Percentiles rank a stretch among this genome's conserved stretches.
Evolutionary conservation across 2,797 vertebrate species (phyloP).

Genomic region (Leptoclinus maculatus): DNA sequence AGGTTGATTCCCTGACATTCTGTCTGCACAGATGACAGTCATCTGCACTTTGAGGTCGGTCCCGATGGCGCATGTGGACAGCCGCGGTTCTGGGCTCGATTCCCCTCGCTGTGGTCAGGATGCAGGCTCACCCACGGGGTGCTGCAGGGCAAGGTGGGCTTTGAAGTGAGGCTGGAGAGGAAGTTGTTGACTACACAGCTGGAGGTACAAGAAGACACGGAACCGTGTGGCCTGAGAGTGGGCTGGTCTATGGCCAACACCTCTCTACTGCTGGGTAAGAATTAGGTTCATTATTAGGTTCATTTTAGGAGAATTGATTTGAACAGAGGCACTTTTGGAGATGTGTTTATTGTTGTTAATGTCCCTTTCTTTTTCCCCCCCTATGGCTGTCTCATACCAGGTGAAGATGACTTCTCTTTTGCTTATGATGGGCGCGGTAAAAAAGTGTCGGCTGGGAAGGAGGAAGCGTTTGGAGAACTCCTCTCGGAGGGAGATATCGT

Average conservation of each 20-base stretch:
- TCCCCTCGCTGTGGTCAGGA: slow-evolving; percentile 91
- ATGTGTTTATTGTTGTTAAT: not conserved
- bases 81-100: slow-evolving; percentile 89
- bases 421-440: slow-evolving; percentile 87
- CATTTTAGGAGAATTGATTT: not conserved
- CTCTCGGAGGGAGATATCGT: slow-evolving; percentile 90
- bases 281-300: not conserved
- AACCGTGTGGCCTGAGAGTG: slow-evolving; percentile 84
- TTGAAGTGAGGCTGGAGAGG: slow-evolving; percentile 91
- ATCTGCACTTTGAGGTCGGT: slow-evolving; percentile 91
- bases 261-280: slow-evolving; percentile 89
- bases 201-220: slow-evolving; percentile 51
- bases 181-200: slow-evolving; percentile 78
- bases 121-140: slow-evolving; percentile 91
- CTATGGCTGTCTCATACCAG: slow-evolving; percentile 65
- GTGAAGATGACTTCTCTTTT: slow-evolving; percentile 89
- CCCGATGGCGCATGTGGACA: slow-evolving; percentile 87
- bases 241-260: slow-evolving; percentile 89
- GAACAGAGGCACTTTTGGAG: not conserved
- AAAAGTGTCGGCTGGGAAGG: slow-evolving; percentile 84
- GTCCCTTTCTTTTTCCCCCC: not conserved
- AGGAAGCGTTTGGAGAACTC: slow-evolving; percentile 87
- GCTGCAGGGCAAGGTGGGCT: slow-evolving; percentile 86
- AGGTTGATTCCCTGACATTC: not conserved
- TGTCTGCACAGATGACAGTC: slow-evolving; percentile 84